Conservation (phyloP, 2,888 invertebrate species). For the Piscicola geometra region DNA sequence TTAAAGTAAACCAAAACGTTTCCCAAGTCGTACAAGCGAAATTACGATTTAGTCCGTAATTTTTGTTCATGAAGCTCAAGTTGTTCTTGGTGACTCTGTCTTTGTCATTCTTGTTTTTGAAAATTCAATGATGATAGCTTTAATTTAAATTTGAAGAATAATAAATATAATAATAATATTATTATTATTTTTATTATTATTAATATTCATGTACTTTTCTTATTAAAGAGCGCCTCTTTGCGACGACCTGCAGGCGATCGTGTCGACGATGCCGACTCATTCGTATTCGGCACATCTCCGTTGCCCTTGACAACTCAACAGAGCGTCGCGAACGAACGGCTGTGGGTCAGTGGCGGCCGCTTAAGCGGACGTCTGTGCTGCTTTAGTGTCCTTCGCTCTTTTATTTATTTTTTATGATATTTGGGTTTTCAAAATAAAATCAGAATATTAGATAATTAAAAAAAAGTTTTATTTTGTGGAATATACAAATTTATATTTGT, state of each 20-base stretch:
- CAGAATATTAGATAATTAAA: background rate
- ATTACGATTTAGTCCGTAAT: background rate
- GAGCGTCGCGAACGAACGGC: slow-evolving; percentile 23
- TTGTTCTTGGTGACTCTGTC: background rate
- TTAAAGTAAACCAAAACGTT: no score
- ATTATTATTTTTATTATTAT: no score
- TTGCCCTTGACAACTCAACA: slow-evolving; percentile 34
- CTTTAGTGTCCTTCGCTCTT: background rate
- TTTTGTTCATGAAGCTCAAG: background rate
- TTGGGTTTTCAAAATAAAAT: background rate
- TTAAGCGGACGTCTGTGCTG: slow-evolving; percentile 23
- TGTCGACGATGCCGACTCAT: slow-evolving; percentile 12
- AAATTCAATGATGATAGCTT: no score
- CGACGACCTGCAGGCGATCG: background rate
- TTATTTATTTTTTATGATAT: background rate
- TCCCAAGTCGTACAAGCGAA: no score
- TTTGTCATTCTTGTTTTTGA: no score
- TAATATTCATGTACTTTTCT: no score
- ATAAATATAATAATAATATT: no score
- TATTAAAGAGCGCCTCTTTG: background rate
- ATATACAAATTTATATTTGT: background rate
- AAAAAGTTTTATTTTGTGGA: no score
- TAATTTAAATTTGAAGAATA: no score
- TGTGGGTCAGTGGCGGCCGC: slow-evolving; percentile 28
- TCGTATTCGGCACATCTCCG: slow-evolving; percentile 24